Percentiles rank a stretch among this genome's conserved stretches.
phyloP scores from a whole-genome alignment of 1,140 invertebrate species.

The Drosophila arizonae region DNA sequence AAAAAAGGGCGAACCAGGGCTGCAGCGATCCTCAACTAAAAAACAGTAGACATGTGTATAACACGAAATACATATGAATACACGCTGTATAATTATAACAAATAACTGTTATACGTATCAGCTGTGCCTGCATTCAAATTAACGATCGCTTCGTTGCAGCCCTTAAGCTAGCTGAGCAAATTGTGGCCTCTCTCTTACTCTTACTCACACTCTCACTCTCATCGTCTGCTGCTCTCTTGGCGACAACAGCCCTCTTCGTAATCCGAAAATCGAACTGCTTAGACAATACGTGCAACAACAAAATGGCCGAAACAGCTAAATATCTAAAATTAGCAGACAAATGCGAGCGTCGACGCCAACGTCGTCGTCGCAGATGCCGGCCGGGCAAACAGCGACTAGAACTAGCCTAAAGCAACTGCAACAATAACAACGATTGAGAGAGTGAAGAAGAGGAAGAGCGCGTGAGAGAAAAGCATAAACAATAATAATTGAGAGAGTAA shows the following conservation, averaged over 20 bases:
- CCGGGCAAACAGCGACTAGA: conserved; percentile 53
- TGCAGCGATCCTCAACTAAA: not conserved
- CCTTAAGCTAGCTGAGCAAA: not conserved
- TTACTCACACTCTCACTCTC: not conserved
- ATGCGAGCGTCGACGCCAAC: conserved; percentile 42
- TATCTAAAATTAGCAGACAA: conserved; percentile 74
- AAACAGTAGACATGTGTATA: not conserved
- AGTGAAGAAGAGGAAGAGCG: not conserved
- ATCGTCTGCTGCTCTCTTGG: not conserved
- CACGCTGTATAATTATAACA: too few species aligned
- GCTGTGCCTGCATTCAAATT: conserved; percentile 6
- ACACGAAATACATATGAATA: not conserved
- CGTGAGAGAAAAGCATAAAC: conserved; percentile 39
- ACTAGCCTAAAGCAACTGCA: conserved; percentile 23
- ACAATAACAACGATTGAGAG: not conserved
- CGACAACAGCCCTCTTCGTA: conserved; percentile 33
- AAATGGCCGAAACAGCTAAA: conserved; percentile 72
- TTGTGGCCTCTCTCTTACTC: not conserved
- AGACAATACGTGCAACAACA: conserved; percentile 34
- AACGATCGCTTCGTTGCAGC: not conserved
- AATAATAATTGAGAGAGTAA: conserved; percentile 41
- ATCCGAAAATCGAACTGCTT: conserved; percentile 58
- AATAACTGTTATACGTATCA: not conserved
- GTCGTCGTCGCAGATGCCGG: conserved; percentile 51
- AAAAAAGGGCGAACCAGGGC: conserved; percentile 2